phyloP scores from a whole-genome alignment of 2,888 invertebrate genomes.

The Ditula angustiorana region DNA sequence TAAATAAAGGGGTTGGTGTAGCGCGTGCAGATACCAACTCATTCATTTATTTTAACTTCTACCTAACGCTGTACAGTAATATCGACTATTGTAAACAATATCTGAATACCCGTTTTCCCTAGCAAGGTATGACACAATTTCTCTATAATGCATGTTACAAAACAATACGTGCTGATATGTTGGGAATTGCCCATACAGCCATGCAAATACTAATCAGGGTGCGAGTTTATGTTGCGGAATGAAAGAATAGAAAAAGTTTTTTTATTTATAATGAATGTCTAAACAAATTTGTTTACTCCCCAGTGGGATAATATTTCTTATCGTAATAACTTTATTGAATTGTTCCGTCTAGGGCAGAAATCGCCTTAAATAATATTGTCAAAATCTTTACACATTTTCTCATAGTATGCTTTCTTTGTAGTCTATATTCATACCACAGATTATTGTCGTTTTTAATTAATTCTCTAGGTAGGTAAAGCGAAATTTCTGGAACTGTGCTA shows the following conservation, averaged over 20 bases:
- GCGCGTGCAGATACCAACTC: too few species aligned
- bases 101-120: neutral
- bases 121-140: slow-evolving; percentile 31
- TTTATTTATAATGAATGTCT: slow-evolving; percentile 26
- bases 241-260: slow-evolving; percentile 70
- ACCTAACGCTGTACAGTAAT: too few species aligned
- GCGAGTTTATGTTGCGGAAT: slow-evolving; percentile 69
- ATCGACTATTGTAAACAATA: neutral
- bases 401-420: neutral
- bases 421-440: neutral
- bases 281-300: neutral
- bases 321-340: neutral
- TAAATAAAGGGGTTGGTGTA: too few species aligned
- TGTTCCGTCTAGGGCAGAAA: neutral
- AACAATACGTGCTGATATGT: slow-evolving; percentile 11
- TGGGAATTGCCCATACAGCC: slow-evolving; percentile 42
- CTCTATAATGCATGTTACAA: slow-evolving; percentile 39
- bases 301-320: neutral
- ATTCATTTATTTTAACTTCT: too few species aligned
- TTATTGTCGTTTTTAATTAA: slow-evolving; percentile 16
- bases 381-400: too few species aligned
- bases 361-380: too few species aligned
- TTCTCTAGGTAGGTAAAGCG: slow-evolving; percentile 42
- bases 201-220: slow-evolving; percentile 59
- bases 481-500: slow-evolving; percentile 63